phyloP scores from a whole-genome alignment of 2,797 vertebrate genomes.

The Geotrypetes seraphini region DNA sequence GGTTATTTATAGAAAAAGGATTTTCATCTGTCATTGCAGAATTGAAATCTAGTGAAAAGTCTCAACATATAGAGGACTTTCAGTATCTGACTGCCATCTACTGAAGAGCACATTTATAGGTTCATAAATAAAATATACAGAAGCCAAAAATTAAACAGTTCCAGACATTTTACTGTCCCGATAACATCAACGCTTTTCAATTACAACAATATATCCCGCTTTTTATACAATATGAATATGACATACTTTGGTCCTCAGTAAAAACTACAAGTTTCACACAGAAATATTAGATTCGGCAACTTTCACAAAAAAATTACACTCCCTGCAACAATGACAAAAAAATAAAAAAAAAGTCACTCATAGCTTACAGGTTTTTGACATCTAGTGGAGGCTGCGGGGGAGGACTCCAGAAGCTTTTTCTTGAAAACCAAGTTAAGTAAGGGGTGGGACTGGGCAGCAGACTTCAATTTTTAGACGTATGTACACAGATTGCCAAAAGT shows the following conservation, averaged over 20 bases:
- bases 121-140: conserved; percentile 98
- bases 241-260: conserved; percentile 64
- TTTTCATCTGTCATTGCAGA: no score
- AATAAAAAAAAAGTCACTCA: conserved; percentile 21
- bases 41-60: no score
- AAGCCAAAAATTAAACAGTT: conserved; percentile 77
- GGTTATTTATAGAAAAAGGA: neutral
- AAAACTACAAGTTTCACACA: conserved; percentile 52
- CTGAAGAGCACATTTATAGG: conserved; percentile 93
- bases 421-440: no score
- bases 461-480: conserved; percentile 58
- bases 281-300: conserved; percentile 13
- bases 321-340: conserved; percentile 42
- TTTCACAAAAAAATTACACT: conserved; percentile 50
- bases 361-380: conserved; percentile 58
- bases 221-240: conserved; percentile 55
- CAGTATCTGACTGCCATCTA: conserved; percentile 66
- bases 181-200: conserved; percentile 60
- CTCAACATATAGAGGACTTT: conserved; percentile 93
- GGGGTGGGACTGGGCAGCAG: conserved; percentile 60
- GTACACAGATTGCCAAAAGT: conserved; percentile 55
- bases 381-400: conserved; percentile 61
- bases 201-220: conserved; percentile 52
- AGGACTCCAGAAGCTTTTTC: conserved; percentile 58
- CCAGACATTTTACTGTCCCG: conserved; percentile 67